Percentiles rank a stretch among this genome's conserved stretches.
Conservation (phyloP, 2,888 invertebrate genomes). For the Cephus rjabovi region DNA sequence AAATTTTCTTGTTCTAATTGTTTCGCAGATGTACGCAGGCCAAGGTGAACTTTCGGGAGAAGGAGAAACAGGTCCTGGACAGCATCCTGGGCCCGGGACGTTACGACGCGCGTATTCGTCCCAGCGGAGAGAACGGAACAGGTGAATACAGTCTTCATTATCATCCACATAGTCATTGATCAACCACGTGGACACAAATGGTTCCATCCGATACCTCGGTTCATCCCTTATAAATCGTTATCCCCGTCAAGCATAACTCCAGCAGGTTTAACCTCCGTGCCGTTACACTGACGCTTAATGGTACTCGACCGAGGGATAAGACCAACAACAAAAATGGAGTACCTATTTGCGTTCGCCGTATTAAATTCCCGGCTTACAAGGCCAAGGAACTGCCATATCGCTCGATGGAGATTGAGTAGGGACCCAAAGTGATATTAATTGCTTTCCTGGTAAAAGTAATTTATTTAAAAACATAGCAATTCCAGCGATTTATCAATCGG, state of each 20-base stretch:
- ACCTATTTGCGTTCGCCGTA: background rate
- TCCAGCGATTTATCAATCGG: background rate
- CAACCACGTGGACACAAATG: background rate
- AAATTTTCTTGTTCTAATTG: conserved; percentile 9
- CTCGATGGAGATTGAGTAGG: background rate
- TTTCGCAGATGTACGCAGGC: conserved; percentile 78
- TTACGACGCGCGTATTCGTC: conserved; percentile 93
- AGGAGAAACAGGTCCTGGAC: conserved; percentile 94
- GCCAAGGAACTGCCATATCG: background rate
- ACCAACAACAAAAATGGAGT: background rate
- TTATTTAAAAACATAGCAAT: background rate
- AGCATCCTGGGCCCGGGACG: conserved; percentile 90
- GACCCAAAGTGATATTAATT: background rate
- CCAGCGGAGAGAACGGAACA: conserved; percentile 94
- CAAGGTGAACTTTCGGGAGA: conserved; percentile 92
- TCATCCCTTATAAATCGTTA: background rate
- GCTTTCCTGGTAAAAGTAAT: background rate
- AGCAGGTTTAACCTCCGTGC: background rate
- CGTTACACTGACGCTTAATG: background rate
- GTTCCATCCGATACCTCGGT: background rate
- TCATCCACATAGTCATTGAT: background rate
- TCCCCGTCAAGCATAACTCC: background rate
- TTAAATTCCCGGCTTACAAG: background rate
- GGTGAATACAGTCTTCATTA: conserved; percentile 72
- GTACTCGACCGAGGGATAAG: background rate